Evolutionary conservation across 2,888 invertebrate species (phyloP).

Genomic region (Myathropa florea): DNA sequence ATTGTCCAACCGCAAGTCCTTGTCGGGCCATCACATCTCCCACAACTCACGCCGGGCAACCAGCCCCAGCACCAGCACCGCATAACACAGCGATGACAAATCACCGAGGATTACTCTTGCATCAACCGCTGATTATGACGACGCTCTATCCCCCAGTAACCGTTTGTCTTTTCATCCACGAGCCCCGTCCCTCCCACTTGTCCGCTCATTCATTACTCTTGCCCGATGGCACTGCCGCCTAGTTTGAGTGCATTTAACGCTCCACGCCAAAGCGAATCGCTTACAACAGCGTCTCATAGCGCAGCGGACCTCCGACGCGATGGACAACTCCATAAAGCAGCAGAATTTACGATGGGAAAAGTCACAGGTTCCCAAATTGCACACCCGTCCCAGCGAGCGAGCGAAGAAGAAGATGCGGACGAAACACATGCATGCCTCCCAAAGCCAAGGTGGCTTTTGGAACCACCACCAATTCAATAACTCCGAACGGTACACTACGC

Average conservation of each 20-base stretch:
- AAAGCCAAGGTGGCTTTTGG: slow-evolving; percentile 12
- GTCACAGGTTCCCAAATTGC: slow-evolving; percentile 71
- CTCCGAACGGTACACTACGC: slow-evolving; percentile 62
- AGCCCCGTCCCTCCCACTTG: neutral
- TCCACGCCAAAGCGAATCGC: slow-evolving; percentile 16
- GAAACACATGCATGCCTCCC: slow-evolving; percentile 34
- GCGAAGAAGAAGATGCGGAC: neutral
- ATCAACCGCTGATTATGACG: slow-evolving; percentile 46
- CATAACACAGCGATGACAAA: slow-evolving; percentile 35
- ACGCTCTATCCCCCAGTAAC: slow-evolving; percentile 15
- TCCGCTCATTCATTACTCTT: slow-evolving; percentile 22
- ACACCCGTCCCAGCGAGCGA: slow-evolving; percentile 37
- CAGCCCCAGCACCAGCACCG: neutral
- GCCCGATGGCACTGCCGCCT: neutral
- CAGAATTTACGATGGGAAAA: slow-evolving; percentile 72
- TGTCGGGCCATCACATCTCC: neutral
- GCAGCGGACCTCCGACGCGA: slow-evolving; percentile 58
- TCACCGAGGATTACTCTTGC: slow-evolving; percentile 45
- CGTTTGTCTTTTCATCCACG: slow-evolving; percentile 4
- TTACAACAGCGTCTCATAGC: slow-evolving; percentile 18
- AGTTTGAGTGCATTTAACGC: slow-evolving; percentile 40
- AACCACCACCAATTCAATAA: slow-evolving; percentile 23
- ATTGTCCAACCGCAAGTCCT: neutral
- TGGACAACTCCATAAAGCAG: slow-evolving; percentile 69
- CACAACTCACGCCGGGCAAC: slow-evolving; percentile 7